phyloP scores from a whole-genome alignment of 2,888 invertebrate species.

The Volucella inanis region DNA sequence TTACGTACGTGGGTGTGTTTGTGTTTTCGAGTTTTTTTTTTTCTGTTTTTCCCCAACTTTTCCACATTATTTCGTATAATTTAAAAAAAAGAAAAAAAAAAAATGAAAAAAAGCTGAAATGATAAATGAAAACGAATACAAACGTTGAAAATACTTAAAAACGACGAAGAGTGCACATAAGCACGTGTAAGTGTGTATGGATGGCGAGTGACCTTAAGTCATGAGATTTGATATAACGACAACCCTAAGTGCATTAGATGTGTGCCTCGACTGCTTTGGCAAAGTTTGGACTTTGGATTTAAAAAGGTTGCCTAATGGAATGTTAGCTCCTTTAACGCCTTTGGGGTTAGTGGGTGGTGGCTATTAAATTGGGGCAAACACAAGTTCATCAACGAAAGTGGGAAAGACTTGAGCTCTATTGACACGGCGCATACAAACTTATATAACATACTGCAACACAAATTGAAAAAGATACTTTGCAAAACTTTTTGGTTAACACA shows the following conservation, averaged over 20 bases:
- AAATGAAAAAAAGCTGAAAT: slow-evolving; percentile 21
- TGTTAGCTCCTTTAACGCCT: background rate
- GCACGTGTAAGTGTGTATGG: slow-evolving; percentile 12
- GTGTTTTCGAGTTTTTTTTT: slow-evolving; percentile 4
- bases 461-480: too few species aligned
- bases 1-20: slow-evolving; percentile 1
- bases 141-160: background rate
- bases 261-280: background rate
- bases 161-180: slow-evolving; percentile 26
- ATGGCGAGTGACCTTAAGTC: slow-evolving; percentile 39
- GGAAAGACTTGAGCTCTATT: background rate
- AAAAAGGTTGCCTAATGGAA: background rate
- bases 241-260: background rate
- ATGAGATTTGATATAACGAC: slow-evolving; percentile 30
- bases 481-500: too few species aligned
- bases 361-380: background rate
- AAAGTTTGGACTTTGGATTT: background rate
- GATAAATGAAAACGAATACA: slow-evolving; percentile 52
- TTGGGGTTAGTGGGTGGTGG: too few species aligned
- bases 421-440: background rate
- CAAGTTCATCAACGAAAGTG: slow-evolving; percentile 21
- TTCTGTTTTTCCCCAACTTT: slow-evolving; percentile 33
- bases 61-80: background rate
- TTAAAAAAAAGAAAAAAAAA: background rate
- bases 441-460: background rate